phyloP scores from a whole-genome alignment of 92 coral and sea anemone species.

The Palythoa heliodiscus region DNA sequence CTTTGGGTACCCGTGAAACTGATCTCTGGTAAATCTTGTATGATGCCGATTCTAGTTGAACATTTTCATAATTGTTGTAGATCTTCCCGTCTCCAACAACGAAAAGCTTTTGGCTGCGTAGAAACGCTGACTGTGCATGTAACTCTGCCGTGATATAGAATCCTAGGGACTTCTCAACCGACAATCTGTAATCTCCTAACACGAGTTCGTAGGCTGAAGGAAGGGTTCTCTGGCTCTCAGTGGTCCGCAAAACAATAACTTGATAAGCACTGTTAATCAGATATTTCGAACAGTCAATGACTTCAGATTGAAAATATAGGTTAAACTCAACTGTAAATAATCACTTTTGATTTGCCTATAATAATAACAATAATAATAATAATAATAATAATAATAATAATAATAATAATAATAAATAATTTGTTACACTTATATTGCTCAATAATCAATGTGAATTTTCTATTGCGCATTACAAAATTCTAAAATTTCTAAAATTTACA shows the following conservation, averaged over 20 bases:
- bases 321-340: no score
- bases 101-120: slow-evolving; percentile 6
- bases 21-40: slow-evolving; percentile 49
- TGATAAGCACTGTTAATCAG: slow-evolving; percentile 33
- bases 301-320: background rate
- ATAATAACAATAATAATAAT: no score
- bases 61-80: slow-evolving; percentile 31
- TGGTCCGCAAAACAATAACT: slow-evolving; percentile 7
- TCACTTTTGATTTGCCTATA: no score
- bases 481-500: no score
- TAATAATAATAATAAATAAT: no score
- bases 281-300: background rate
- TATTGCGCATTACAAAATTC: no score
- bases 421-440: no score
- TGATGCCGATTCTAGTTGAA: slow-evolving; percentile 9
- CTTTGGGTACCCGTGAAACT: slow-evolving; percentile 4
- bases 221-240: background rate
- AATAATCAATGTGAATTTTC: no score
- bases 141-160: slow-evolving; percentile 37
- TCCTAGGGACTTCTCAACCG: background rate
- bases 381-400: no score
- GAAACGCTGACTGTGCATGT: background rate
- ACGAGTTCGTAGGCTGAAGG: background rate
- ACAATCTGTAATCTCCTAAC: slow-evolving; percentile 6
- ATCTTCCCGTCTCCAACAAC: slow-evolving; percentile 47